Evolutionary conservation across 2,888 invertebrate species (phyloP).

Genomic region (Sphecodes monilicornis): DNA sequence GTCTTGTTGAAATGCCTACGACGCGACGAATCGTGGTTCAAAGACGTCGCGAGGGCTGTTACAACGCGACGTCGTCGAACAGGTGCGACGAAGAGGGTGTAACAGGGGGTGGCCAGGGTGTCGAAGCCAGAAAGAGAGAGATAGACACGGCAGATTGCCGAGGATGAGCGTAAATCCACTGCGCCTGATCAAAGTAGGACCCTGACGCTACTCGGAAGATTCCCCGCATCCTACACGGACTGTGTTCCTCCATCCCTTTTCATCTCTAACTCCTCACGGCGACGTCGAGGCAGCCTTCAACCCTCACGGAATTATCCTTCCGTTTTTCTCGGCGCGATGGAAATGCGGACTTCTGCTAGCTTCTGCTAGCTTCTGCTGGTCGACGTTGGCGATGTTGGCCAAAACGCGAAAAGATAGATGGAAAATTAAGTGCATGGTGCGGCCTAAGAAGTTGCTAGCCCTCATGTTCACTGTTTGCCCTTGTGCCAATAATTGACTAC

Average conservation of each 20-base stretch:
- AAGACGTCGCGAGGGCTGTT: conserved; percentile 54
- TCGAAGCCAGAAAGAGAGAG: neutral
- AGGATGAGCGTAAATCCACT: conserved; percentile 75
- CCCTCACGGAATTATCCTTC: conserved; percentile 35
- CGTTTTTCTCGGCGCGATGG: conserved; percentile 25
- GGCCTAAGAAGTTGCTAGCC: neutral
- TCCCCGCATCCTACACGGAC: conserved; percentile 49
- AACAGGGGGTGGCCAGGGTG: neutral
- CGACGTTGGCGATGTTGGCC: neutral
- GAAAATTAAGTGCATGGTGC: conserved; percentile 21
- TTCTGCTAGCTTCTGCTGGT: neutral
- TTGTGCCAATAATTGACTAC: neutral
- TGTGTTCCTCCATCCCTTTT: conserved; percentile 18
- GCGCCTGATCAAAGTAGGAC: conserved; percentile 79
- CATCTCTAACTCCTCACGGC: neutral
- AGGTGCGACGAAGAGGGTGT: neutral
- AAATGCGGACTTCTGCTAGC: conserved; percentile 1
- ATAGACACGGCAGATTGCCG: conserved; percentile 52
- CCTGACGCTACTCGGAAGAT: conserved; percentile 69
- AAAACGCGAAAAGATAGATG: neutral
- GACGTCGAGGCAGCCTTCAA: conserved; percentile 4
- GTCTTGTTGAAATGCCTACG: conserved; percentile 64
- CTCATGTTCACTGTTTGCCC: neutral
- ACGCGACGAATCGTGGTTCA: conserved; percentile 62
- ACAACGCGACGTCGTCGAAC: conserved; percentile 32